A percentile compares a stretch with the other conserved stretches of the same genome.
phyloP scores from a whole-genome alignment of 2,888 invertebrate genomes.

The Heteromyza rotundicornis region DNA sequence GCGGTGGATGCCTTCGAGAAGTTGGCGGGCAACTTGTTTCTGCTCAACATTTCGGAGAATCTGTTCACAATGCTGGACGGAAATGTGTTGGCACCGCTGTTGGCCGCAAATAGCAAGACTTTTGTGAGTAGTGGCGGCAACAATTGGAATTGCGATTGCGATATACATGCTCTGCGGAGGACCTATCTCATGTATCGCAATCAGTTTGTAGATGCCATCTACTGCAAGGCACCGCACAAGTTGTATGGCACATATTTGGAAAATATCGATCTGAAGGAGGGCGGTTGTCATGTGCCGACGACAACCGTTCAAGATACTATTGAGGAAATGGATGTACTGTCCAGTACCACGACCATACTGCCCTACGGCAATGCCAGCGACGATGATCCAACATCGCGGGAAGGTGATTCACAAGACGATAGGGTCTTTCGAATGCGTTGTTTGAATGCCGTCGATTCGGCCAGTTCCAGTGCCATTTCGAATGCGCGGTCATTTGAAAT shows the following conservation, averaged over 20 bases:
- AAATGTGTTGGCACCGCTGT: slow-evolving; percentile 29
- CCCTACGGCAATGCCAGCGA: background rate
- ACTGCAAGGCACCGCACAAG: slow-evolving; percentile 45
- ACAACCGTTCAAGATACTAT: background rate
- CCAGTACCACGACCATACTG: no score
- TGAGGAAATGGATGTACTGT: no score
- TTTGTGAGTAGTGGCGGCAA: slow-evolving; percentile 45
- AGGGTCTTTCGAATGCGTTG: slow-evolving; percentile 24
- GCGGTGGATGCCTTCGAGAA: slow-evolving; percentile 44
- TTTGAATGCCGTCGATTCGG: background rate
- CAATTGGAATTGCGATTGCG: slow-evolving; percentile 49
- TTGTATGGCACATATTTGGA: slow-evolving; percentile 42
- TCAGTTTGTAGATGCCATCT: slow-evolving; percentile 43
- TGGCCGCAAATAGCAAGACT: slow-evolving; percentile 15
- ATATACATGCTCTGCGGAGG: slow-evolving; percentile 34
- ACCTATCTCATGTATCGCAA: slow-evolving; percentile 33
- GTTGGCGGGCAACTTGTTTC: slow-evolving; percentile 34
- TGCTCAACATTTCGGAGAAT: slow-evolving; percentile 50
- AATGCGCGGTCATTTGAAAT: no score
- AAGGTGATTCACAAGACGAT: background rate
- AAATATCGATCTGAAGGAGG: slow-evolving; percentile 27
- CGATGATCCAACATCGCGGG: background rate
- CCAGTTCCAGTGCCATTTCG: background rate
- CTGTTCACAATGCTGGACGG: slow-evolving; percentile 38
- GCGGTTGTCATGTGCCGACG: slow-evolving; percentile 21